phyloP scores from a whole-genome alignment of 2,797 vertebrate genomes.

The Dermochelys coriacea region DNA sequence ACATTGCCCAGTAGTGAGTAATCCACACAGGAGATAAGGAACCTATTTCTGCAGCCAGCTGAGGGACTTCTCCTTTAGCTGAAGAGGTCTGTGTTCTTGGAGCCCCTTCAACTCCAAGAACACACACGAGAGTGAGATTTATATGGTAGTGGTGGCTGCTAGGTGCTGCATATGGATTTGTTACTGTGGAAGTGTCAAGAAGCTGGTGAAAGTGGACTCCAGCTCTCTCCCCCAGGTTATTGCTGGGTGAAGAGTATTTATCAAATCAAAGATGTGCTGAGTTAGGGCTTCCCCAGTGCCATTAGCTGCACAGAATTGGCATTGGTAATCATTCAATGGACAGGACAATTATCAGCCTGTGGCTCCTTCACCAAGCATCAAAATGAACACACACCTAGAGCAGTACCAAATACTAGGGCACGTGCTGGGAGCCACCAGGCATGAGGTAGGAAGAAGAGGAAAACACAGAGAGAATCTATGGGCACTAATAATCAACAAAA shows the following conservation, averaged over 20 bases:
- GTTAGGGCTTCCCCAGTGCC: background rate
- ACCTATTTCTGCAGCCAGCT: background rate
- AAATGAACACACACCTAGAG: background rate
- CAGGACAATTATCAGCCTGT: background rate
- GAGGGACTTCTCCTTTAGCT: background rate
- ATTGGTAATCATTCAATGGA: background rate
- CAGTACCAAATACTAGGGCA: no score
- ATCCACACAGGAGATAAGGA: background rate
- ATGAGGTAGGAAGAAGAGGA: background rate
- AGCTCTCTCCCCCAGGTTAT: background rate
- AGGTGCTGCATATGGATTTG: background rate
- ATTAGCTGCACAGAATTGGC: background rate
- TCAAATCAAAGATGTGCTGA: background rate
- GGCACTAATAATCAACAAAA: background rate
- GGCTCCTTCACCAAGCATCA: background rate
- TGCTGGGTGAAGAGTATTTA: background rate
- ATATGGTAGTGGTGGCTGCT: background rate
- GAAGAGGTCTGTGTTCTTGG: background rate
- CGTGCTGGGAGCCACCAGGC: background rate
- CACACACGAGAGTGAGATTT: background rate
- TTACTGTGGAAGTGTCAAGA: background rate
- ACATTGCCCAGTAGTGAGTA: background rate
- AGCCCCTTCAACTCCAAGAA: background rate
- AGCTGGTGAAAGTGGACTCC: background rate
- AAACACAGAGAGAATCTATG: background rate